Percentiles rank a stretch among this genome's conserved stretches.
Evolutionary conservation across 2,888 invertebrate species (phyloP).

Genomic region (Lissonota sp.): DNA sequence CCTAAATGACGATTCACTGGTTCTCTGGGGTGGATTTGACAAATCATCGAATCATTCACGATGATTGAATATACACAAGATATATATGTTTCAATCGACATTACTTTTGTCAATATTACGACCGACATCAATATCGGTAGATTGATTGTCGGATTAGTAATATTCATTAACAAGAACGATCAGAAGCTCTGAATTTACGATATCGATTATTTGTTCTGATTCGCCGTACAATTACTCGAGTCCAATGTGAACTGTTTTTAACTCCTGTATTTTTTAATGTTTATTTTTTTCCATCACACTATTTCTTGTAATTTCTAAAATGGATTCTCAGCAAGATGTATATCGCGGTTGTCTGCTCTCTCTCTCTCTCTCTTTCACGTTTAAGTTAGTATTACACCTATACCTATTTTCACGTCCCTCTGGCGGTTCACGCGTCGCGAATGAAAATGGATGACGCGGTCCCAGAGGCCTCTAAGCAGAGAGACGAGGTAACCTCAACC

Average conservation of each 20-base stretch:
- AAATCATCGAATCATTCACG: conserved; percentile 17
- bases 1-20: not conserved
- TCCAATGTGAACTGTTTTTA: too few species aligned
- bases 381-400: conserved; percentile 51
- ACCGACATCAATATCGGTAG: conserved; percentile 23
- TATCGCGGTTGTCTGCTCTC: conserved; percentile 11
- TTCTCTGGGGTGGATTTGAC: conserved; percentile 9
- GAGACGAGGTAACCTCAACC: conserved; percentile 44
- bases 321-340: conserved; percentile 19
- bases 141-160: not conserved
- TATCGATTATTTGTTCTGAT: conserved; percentile 35
- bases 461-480: conserved; percentile 59
- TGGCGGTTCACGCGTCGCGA: conserved; percentile 52
- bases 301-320: conserved; percentile 36
- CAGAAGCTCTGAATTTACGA: not conserved
- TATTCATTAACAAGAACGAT: not conserved
- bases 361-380: conserved; percentile 10
- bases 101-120: conserved; percentile 22
- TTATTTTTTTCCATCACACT: too few species aligned
- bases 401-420: conserved; percentile 34
- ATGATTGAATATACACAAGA: conserved; percentile 15
- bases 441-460: conserved; percentile 77
- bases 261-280: too few species aligned
- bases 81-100: conserved; percentile 12
- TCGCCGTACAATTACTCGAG: too few species aligned